These are phyloP conservation scores for Proteles cristata DNA, from an alignment of 2,113 vertebrate species.

Conservation along the genomic window DNA sequence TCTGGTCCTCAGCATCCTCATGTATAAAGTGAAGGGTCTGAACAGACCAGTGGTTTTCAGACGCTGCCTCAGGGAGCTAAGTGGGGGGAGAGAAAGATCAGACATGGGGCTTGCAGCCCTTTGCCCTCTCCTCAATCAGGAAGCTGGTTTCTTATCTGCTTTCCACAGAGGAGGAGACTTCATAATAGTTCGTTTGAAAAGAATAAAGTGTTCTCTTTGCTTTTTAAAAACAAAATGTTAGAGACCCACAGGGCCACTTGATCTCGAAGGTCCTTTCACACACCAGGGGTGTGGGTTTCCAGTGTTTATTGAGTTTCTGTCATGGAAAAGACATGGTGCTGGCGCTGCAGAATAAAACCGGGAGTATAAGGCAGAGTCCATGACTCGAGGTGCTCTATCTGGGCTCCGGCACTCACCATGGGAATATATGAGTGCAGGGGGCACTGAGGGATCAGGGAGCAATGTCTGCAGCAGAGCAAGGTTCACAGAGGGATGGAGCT, in stretches of 20 bases:
- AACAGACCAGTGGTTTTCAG: background rate
- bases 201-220: background rate
- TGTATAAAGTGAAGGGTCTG: background rate
- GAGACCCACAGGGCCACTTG: background rate
- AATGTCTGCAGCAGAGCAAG: background rate
- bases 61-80: background rate
- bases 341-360: background rate
- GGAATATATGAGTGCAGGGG: background rate
- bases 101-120: background rate
- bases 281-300: background rate
- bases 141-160: background rate
- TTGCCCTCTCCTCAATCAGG: background rate
- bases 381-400: background rate
- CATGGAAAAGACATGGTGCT: background rate
- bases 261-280: background rate
- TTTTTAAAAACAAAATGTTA: slow-evolving; percentile 31
- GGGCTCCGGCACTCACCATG: background rate
- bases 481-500: background rate
- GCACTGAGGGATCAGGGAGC: background rate
- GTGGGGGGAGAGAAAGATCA: background rate
- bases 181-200: slow-evolving; percentile 35
- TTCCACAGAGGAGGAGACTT: background rate
- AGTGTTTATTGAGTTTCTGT: background rate
- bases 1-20: background rate
- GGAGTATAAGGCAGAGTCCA: background rate